Percentiles rank a stretch among this genome's conserved stretches.
Conservation (phyloP, 2,797 vertebrate genomes). For the Poeciliopsis presidionis region DNA sequence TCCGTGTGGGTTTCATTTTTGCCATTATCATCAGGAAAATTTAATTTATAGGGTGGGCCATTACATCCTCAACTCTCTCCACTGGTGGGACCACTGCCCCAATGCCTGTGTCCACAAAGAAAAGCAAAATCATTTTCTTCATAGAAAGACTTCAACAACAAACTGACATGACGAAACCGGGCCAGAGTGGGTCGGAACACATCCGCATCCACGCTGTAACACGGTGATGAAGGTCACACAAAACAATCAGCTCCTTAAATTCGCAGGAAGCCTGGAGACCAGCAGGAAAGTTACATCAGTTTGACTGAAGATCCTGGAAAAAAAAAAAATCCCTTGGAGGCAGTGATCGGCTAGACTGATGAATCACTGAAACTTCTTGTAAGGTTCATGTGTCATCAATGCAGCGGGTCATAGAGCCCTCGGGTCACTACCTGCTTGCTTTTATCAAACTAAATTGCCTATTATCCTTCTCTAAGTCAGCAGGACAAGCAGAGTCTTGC, state of each 20-base stretch:
- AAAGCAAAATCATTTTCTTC: background rate
- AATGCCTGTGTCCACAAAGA: background rate
- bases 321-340: background rate
- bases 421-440: slow-evolving; percentile 21
- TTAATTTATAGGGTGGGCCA: background rate
- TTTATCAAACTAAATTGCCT: slow-evolving; percentile 42
- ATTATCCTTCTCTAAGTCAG: slow-evolving; percentile 33
- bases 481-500: slow-evolving; percentile 51
- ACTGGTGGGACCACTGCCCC: background rate
- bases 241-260: background rate
- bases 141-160: background rate
- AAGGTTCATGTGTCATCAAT: slow-evolving; percentile 16
- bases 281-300: background rate
- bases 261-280: background rate
- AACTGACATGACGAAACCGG: background rate
- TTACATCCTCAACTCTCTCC: background rate
- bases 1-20: background rate
- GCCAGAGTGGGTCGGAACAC: background rate
- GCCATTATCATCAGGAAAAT: background rate
- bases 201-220: background rate
- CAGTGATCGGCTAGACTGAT: background rate
- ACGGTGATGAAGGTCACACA: background rate
- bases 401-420: slow-evolving; percentile 24
- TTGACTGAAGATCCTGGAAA: background rate
- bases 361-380: slow-evolving; percentile 1